Evolutionary conservation across 2,797 vertebrate species (phyloP).

Genomic region (Lagorchestes hirsutus): DNA sequence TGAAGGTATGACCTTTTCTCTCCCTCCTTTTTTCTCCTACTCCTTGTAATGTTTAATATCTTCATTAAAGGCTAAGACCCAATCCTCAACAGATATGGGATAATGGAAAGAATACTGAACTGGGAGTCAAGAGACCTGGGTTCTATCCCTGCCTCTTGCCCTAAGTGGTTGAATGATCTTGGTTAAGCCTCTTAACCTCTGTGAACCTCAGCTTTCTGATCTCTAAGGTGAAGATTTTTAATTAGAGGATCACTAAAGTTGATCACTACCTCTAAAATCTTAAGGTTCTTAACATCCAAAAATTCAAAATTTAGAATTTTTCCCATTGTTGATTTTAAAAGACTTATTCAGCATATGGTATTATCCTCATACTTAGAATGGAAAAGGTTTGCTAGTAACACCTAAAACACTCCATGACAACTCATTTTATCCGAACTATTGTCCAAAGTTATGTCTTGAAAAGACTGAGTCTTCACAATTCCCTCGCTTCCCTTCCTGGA

Average conservation of each 20-base stretch:
- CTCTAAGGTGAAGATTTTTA: neutral
- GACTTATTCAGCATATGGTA: conserved; percentile 45
- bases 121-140: neutral
- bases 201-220: neutral
- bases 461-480: conserved; percentile 74
- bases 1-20: neutral
- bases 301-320: neutral
- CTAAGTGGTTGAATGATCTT: neutral
- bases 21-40: neutral
- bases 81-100: neutral
- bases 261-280: neutral
- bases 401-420: conserved; percentile 19
- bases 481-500: conserved; percentile 76
- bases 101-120: neutral
- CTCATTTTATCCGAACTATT: conserved; percentile 76
- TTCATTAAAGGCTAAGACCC: conserved; percentile 3
- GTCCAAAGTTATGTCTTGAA: conserved; percentile 79
- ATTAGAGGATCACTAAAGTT: neutral
- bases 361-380: conserved; percentile 16
- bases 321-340: neutral
- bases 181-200: neutral
- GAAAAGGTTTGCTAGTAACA: conserved; percentile 19
- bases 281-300: neutral
- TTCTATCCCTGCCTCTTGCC: neutral
- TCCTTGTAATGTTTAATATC: neutral